phyloP scores from a whole-genome alignment of 2,888 invertebrate genomes.

The Aspidiotus destructor region DNA sequence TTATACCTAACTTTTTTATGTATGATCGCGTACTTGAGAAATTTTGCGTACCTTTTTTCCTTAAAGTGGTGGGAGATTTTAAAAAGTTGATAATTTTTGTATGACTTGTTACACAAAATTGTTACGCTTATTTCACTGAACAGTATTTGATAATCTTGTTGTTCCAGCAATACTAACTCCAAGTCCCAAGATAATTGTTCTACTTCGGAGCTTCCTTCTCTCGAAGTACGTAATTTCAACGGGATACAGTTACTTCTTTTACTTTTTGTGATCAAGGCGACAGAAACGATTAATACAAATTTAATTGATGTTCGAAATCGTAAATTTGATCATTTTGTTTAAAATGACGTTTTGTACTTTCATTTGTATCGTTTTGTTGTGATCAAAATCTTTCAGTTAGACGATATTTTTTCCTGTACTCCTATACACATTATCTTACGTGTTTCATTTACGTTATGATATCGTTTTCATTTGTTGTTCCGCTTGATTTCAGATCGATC shows the following conservation, averaged over 20 bases:
- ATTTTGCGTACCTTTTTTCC: background rate
- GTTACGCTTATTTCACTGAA: background rate
- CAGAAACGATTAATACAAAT: too few relatives aligned
- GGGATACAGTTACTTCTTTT: background rate
- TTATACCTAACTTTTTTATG: background rate
- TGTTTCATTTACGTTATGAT: too few relatives aligned
- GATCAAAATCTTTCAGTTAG: background rate
- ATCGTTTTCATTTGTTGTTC: too few relatives aligned
- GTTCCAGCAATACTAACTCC: background rate
- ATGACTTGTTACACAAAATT: background rate
- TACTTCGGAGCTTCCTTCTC: background rate
- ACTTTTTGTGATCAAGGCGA: too few relatives aligned
- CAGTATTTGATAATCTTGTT: background rate
- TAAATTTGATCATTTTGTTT: too few relatives aligned
- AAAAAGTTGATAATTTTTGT: too few relatives aligned
- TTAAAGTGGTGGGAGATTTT: too few relatives aligned
- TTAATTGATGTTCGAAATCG: too few relatives aligned
- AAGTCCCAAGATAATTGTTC: conserved; percentile 4
- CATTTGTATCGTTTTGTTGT: background rate
- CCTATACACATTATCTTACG: too few relatives aligned
- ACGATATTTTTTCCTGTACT: too few relatives aligned
- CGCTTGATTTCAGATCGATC: too few relatives aligned
- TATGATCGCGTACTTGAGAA: background rate
- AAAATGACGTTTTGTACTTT: too few relatives aligned
- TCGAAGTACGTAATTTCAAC: background rate